Evolutionary conservation across 1,140 invertebrate species (phyloP).

Genomic region (Pseudachorutes palmiensis): DNA sequence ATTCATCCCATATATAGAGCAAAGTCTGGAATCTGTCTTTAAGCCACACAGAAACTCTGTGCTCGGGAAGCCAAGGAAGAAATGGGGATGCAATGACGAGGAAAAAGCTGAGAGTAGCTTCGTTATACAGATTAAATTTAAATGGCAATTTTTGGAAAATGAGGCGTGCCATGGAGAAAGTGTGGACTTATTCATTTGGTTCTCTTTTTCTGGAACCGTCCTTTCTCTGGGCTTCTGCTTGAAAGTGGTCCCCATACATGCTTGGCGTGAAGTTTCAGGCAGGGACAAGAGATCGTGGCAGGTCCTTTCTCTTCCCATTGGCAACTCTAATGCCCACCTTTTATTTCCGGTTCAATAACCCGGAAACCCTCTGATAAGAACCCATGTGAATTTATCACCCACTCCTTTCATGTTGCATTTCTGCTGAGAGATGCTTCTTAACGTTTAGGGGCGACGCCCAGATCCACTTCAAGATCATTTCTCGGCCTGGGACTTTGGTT

Average conservation of each 20-base stretch:
- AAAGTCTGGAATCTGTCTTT: no score
- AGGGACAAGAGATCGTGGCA: no score
- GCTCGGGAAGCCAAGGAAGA: no score
- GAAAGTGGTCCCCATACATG: no score
- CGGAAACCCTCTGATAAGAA: constrained; percentile 30
- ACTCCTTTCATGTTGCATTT: constrained; percentile 14
- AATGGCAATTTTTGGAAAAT: constrained; percentile 31
- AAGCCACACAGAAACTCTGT: no score
- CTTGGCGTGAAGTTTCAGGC: no score
- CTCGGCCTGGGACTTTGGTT: no score
- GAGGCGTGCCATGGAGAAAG: constrained; percentile 12
- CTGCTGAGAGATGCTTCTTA: not conserved
- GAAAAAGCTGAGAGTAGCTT: constrained; percentile 20
- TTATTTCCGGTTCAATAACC: constrained; percentile 39
- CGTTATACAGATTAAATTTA: constrained; percentile 20
- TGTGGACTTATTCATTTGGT: not conserved
- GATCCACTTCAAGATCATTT: no score
- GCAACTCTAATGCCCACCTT: constrained; percentile 34
- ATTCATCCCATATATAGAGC: no score
- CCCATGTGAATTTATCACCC: constrained; percentile 35
- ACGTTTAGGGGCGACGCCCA: no score
- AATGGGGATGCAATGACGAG: constrained; percentile 18
- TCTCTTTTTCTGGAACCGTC: not conserved
- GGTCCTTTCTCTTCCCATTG: constrained; percentile 16
- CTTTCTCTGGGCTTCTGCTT: no score